phyloP scores from a whole-genome alignment of 2,888 invertebrate genomes.

The Petrolisthes manimaculis region DNA sequence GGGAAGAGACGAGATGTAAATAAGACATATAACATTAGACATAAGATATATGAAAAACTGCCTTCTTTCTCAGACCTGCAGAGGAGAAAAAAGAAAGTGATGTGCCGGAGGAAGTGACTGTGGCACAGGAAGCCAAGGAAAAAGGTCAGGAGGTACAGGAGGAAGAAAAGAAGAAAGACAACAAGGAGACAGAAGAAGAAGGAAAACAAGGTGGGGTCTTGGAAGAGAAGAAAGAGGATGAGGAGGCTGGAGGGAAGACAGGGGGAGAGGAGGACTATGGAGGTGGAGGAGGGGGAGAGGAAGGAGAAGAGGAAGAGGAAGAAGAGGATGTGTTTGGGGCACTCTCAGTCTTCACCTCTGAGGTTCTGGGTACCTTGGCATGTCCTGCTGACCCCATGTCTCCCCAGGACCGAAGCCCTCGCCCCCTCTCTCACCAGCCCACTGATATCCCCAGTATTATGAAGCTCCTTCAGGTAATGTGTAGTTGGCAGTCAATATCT shows the following conservation, averaged over 20 bases:
- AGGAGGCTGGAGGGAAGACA: neutral
- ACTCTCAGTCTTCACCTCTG: constrained; percentile 44
- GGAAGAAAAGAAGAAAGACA: neutral
- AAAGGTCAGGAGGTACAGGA: neutral
- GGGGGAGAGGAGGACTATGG: neutral
- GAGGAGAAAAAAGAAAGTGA: neutral
- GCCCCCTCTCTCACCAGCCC: constrained; percentile 41
- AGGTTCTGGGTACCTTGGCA: constrained; percentile 47
- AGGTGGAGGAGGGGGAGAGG: neutral
- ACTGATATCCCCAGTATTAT: constrained; percentile 39
- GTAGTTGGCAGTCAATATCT: constrained; percentile 2
- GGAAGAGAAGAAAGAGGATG: neutral
- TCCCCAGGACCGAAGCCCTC: constrained; percentile 46
- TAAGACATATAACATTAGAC: too few relatives aligned
- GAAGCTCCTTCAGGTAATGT: constrained; percentile 54
- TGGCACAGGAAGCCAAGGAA: neutral
- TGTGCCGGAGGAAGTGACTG: neutral
- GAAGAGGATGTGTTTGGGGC: constrained; percentile 37
- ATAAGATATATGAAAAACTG: neutral
- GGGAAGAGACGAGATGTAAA: too few relatives aligned
- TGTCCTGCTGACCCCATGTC: constrained; percentile 54
- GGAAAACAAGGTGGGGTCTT: neutral
- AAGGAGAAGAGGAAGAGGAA: constrained; percentile 21
- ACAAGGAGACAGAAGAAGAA: neutral
- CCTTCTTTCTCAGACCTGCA: neutral